Percentiles rank a stretch among this genome's conserved stretches.
These are phyloP conservation scores for Odocoileus hemionus DNA, from an alignment of 2,113 vertebrate species.

Conservation along the genomic window DNA sequence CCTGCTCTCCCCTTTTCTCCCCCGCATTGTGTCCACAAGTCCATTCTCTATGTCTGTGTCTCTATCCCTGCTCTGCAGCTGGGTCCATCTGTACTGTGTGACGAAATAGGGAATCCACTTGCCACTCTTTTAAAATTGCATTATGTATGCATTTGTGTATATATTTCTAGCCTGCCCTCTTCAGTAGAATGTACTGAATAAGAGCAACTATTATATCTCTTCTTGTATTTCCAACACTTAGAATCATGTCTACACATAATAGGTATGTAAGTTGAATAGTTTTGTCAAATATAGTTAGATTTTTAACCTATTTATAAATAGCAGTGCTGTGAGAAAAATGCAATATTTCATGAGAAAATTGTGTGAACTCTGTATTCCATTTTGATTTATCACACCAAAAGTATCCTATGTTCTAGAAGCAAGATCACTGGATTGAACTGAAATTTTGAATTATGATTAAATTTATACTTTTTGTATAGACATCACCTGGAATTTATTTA, in stretches of 20 bases:
- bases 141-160: background rate
- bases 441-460: slow-evolving; percentile 54
- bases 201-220: background rate
- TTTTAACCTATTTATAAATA: background rate
- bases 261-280: background rate
- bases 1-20: background rate
- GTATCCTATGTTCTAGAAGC: background rate
- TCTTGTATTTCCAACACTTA: background rate
- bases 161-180: background rate
- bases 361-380: background rate
- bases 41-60: background rate
- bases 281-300: background rate
- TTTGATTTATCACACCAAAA: slow-evolving; percentile 44
- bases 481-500: slow-evolving; percentile 49
- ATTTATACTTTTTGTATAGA: slow-evolving; percentile 37
- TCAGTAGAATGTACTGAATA: background rate
- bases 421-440: slow-evolving; percentile 12
- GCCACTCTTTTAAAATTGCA: background rate
- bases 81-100: background rate
- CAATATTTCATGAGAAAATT: slow-evolving; percentile 35
- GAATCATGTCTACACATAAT: background rate
- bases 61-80: background rate
- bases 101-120: background rate
- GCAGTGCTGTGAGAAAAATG: background rate
- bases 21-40: background rate